Evolutionary conservation across 2,888 invertebrate species (phyloP), one percentile per base, ranked within the genome.

Genomic region (Philopedon plagiatum): DNA sequence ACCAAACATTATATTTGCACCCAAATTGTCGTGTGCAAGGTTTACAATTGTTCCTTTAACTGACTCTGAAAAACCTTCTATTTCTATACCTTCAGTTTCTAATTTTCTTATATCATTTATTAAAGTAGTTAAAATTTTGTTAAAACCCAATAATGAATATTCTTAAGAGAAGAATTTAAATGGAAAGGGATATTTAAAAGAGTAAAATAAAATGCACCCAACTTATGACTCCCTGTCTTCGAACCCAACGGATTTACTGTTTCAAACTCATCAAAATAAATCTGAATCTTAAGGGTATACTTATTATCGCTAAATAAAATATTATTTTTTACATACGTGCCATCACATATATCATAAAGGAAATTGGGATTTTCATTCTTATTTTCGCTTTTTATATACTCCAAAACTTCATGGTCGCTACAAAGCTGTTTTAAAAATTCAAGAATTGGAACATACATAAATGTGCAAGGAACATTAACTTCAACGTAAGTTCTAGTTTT

Each of bases 261-360:
- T 62, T 76, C 76, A 68, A 74, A 76, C 58, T 77, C 75, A 70
- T 77, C 77, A 39, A 62, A 76, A 64, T 67, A 76, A 9, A 76
- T 15, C 21, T 76, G 71, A 32, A 76, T 32, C 64, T 75, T 68
- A 18, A 75, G 5, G 2, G 44, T 46, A 29, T 63, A 54, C 15
- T 23, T 49, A 51, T 63, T 8, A 21, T 63, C 11, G 21, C 21
- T 21, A 37, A 49, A 51, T 58, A 67, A 32, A 13, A 3, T 11
- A 34, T 15, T 32, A 57, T 60, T 60, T 60, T 41, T 9, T 3
- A 7, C 13, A 60, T 41, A 60, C 8, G 9, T 5, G 0, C 21
- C 41, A 41, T 60, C 41, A 39, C n/a, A n/a, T n/a, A n/a, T n/a
- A n/a, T n/a, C n/a, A n/a, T n/a, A n/a, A n/a, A n/a, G n/a, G 2